Evolutionary conservation across 2,113 vertebrate genomes (phyloP).

Genomic region (Solea senegalensis): DNA sequence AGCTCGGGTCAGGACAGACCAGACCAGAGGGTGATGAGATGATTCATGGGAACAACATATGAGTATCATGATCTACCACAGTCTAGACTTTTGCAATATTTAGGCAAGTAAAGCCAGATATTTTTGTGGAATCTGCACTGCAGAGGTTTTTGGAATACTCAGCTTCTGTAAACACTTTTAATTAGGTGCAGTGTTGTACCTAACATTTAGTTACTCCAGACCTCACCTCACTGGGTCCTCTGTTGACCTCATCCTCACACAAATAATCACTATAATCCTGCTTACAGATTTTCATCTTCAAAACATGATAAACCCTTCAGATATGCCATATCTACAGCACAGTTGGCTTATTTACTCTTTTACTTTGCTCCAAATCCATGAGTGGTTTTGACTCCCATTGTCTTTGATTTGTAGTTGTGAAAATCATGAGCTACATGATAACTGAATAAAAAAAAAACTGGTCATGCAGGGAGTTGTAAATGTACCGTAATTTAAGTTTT

Average conservation of each 20-base stretch:
- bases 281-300: background rate
- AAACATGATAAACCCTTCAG: background rate
- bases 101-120: background rate
- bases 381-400: too few species aligned
- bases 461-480: too few species aligned
- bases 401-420: too few species aligned
- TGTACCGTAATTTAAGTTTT: too few species aligned
- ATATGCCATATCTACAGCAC: background rate
- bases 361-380: too few species aligned
- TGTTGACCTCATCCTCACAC: background rate
- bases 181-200: background rate
- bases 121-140: background rate
- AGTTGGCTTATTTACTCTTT: too few species aligned
- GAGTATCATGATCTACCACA: background rate
- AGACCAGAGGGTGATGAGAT: slow-evolving; percentile 13
- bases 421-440: too few species aligned
- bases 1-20: background rate
- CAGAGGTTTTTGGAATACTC: background rate
- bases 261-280: background rate
- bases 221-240: background rate
- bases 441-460: too few species aligned
- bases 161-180: background rate
- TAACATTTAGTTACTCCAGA: background rate
- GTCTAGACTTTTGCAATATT: background rate
- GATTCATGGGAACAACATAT: slow-evolving; percentile 38